Base-by-base conservation (phyloP, 2,797 vertebrate species). In the Eurystomus glaucurus region DNA sequence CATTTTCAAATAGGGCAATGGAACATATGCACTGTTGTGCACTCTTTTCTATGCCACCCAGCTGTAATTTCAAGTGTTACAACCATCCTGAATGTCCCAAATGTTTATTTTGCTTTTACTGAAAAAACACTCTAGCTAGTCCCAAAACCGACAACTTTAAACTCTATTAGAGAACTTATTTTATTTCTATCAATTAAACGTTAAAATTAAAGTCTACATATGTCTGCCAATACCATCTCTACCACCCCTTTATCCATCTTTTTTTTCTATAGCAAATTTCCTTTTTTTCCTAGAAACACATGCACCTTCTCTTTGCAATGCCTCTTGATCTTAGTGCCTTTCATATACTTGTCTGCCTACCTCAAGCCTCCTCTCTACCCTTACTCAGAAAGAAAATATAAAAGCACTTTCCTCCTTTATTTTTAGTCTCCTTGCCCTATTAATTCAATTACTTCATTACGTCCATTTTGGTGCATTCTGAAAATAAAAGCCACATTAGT, bases 401-500 rank as follows among this genome's bases (percentile, higher is more conserved):
- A 75, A 88, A 66, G 6, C 45, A 68, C n/a, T 74, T 68, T 74
- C 26, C 31, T 65, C n/a, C 23, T 46, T 71, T 93, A 55, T 64
- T 92, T 92, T 72, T 48, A 52, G 46, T 23, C 41, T 96, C 75
- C 19, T 88, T 91, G 50, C 58, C 35, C 82, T 83, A 86, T 81
- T 91, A 90, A 84, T 85, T 72, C 65, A 52, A 65, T 81, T 71
- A 90, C 69, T 78, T 90, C 65, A 75, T 68, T 81, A 29, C 18
- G 57, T 54, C 37, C 37, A 37, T 70, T 91, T 65, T 33, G 21
- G 33, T 35, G 43, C 58, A 58, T 39, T 62, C 61, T 88, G 80
- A 66, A 96, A 93, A 94, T 54, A 91, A 91, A 97, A 95, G 9
- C 5, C 76, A 88, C 31, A 23, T 92, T 92, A 66, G 0, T 8